Evolutionary conservation across 1,140 invertebrate species (phyloP), one percentile per base, ranked within the genome.

Genomic region (Globodera ellingtonae): DNA sequence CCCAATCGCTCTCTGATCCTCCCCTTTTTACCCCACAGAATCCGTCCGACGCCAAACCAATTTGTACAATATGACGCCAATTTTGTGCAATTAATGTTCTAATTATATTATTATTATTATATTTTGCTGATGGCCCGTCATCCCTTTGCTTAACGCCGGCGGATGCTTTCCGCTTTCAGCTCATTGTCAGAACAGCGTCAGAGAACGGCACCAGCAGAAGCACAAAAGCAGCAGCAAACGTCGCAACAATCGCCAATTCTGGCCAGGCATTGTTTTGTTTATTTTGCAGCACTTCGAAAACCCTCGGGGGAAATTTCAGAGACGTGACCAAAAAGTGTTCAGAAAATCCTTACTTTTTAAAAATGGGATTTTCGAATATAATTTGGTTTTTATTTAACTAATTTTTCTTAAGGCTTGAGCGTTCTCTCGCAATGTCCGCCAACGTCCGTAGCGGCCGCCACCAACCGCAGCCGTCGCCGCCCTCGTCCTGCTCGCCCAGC

Each of bases 351-450:
- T 15, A 62, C 56, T 18, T 24, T 24, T 24, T 24, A 24, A 24
- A 24, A 24, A 1, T 24, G 24, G 24, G 24, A 24, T 24, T 24
- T 24, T 24, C 24, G 24, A 24, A 24, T 24, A 24, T 24, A 15
- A 24, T 47, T 73, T 50, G 10, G 35, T 24, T 24, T 24, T 24
- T 24, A 24, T 24, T 1, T 24, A 24, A 24, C 24, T 24, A 24
- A 24, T 24, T 24, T 35, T 15, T 74, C 44, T 74, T 74, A 47
- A 74, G 72, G 10, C 72, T 74, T 7, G 73, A 75, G 6, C 73
- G 73, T 75, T 75, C 73, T 7, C 73, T 75, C 44, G 65, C 47
- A 56, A 65, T 62, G 56, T 62, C 56, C 56, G 56, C 56, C 56
- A 18, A 15, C 56, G 48, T 18, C 35, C 1, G 35, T 6, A n/a